Conservation (phyloP, 2,113 vertebrate species). For the Nesoenas mayeri region DNA sequence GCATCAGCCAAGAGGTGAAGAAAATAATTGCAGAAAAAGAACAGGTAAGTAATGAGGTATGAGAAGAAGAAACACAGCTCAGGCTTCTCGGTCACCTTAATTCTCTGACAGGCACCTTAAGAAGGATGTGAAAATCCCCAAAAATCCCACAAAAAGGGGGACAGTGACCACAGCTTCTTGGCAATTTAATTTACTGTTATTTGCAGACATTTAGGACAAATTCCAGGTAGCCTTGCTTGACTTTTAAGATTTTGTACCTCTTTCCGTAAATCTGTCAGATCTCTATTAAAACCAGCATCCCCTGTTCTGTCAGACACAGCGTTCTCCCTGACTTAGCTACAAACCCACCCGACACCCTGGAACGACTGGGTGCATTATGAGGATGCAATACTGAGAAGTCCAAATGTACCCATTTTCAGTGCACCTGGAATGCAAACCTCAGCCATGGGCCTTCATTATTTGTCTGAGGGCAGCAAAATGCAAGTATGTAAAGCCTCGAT, state of each 20-base stretch:
- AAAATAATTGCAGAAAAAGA: not conserved
- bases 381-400: not conserved
- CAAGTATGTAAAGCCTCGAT: not conserved
- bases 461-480: not conserved
- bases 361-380: not conserved
- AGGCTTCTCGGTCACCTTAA: not conserved
- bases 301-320: not conserved
- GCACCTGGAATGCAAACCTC: not conserved
- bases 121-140: not conserved
- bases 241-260: not conserved
- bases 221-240: not conserved
- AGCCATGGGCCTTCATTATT: too few relatives aligned
- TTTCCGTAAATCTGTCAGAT: not conserved
- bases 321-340: not conserved
- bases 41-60: not conserved
- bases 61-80: not conserved
- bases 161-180: not conserved
- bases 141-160: not conserved
- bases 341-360: not conserved
- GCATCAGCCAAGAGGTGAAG: not conserved
- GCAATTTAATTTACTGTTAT: not conserved
- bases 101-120: not conserved
- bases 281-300: not conserved
- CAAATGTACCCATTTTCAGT: not conserved
- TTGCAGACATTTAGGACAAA: not conserved